Base-by-base conservation (phyloP, 2,888 invertebrate genomes). In the Phlogophora meticulosa region DNA sequence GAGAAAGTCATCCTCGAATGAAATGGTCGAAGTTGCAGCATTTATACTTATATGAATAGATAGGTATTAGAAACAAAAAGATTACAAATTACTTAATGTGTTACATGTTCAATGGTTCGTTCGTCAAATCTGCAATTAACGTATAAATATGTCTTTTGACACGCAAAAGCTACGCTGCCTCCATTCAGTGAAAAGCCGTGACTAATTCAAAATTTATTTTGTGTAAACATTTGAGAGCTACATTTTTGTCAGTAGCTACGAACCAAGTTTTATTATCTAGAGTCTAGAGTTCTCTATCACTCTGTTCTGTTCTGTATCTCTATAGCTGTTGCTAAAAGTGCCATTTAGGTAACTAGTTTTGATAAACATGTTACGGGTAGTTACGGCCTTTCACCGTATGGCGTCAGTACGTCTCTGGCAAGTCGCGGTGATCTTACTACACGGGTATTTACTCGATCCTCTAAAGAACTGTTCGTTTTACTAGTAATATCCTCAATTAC, bases 121-220 rank as follows among this genome's bases (percentile, higher is more conserved):
- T 81, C 67, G 77, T 72, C 62, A 73, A 48, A 66, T 72, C 74
- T 85, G 74, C 65, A 79, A 82, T 75, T 67, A 82, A 81, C 60
- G 84, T 82, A 28, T 28, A 84, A 85, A 82, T 87, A 90, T 94
- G 93, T 93, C 94, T 93, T 93, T 94, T 93, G 93, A 91, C 92
- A 90, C 87, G 88, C 88, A 90, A 88, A 91, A 89, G 90, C 86
- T 89, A 84, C 83, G 82, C 28, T 28, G 28, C 28, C 28, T 28
- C 5, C 28, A 28, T 28, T 28, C 28, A 5, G 28, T 28, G 28
- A 28, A 28, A 28, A 28, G 28, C 28, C 28, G 28, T 28, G 5
- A 28, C 28, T 28, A 28, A 28, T 28, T 28, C 28, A 4, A 28
- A 28, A 5, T 28, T 28, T 2, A 28, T 28, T 28, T n/a, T n/a